Evolutionary conservation across 2,888 invertebrate species (phyloP), one percentile per base, ranked within the genome.

Genomic region (Heliconius cydno): DNA sequence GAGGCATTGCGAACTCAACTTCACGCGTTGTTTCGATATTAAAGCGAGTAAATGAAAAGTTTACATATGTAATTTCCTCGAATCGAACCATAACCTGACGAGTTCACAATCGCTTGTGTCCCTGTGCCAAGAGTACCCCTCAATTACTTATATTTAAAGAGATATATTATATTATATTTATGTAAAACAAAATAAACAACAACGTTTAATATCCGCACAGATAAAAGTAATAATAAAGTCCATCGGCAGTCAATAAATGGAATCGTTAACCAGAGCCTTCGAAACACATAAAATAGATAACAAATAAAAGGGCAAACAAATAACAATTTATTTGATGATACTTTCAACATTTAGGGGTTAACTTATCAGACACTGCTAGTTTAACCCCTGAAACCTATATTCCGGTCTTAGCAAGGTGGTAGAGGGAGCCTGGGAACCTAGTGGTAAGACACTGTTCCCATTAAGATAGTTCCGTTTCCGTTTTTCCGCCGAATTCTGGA

Each of bases 171-270:
- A 65, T 65, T 28, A 65, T 65, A 65, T 65, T 0, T 28, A 30
- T 66, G 28, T 30, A 66, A 15, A 46, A 22, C 7, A 52, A 72
- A 60, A 60, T 30, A 70, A 41, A 46, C 25, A 70, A 70, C 38
- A 30, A 3, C n/a, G 15, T 73, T 60, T 73, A 73, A 72, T 60
- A 60, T 73, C 38, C 73, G 60, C 60, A 9, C 34, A 73, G 57
- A 60, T 73, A n/a, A 34, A 73, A 60, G 34, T 73, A 73, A 73
- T 73, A 73, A 60, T 73, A 73, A 73, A 60, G n/a, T 38, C 34
- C 73, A 60, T 60, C 73, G 60, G n/a, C 25, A 73, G 73, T n/a
- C 71, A 41, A 77, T 77, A 77, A 77, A 77, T 77, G 63, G 30
- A 71, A 71, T 65, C 71, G 71, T 71, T 77, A 77, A 77, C 63